Base-by-base conservation (phyloP, 2,888 invertebrate species). In the Rhimphoctona megacephalus region DNA sequence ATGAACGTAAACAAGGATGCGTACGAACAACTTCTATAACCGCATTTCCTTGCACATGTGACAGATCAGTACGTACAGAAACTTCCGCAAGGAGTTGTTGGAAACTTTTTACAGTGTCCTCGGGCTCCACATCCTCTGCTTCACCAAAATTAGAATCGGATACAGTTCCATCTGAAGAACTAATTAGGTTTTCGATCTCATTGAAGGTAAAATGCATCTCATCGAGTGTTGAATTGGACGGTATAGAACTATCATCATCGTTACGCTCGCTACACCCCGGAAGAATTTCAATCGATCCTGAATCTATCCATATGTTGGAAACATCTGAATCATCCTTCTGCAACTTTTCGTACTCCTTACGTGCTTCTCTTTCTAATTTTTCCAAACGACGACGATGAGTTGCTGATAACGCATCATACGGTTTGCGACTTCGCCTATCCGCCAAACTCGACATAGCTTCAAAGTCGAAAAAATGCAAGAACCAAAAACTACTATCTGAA, bases 381-480 rank as follows among this genome's bases (percentile, higher is more conserved):
- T 67, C 43, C 5, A 43, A 11, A 11, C 43, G 43, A 6, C 43
- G 67, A 67, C 67, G 67, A 43, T 22, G 22, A 22, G 17, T 19
- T 43, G 67, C 9, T 43, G 67, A 22, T 0, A 67, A 14, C 22
- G 67, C 67, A 39, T 43, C 14, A n/a, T 67, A 67, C n/a, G 67
- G 67, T 33, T 67, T 67, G 2, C 67, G 43, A 67, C 67, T 67
- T 4, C 67, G 67, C 19, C 67, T 43, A 67, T 22, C 33, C 2
- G 14, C 14, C 2, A 43, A 43, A 67, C 19, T 39, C n/a, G 1
- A 43, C 67, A 39, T 39, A 9, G 1, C 39, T 39, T 1, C 9
- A 7, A 39, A 39, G 9, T 39, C 9, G 39, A 39, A n/a, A n/a
- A n/a, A 39, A 39, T n/a, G n/a, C n/a, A 9, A 39, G 9, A 9